Percentiles rank a stretch among this genome's conserved stretches.
Evolutionary conservation across 1,140 invertebrate genomes (phyloP).

Genomic region (Pantala flavescens): DNA sequence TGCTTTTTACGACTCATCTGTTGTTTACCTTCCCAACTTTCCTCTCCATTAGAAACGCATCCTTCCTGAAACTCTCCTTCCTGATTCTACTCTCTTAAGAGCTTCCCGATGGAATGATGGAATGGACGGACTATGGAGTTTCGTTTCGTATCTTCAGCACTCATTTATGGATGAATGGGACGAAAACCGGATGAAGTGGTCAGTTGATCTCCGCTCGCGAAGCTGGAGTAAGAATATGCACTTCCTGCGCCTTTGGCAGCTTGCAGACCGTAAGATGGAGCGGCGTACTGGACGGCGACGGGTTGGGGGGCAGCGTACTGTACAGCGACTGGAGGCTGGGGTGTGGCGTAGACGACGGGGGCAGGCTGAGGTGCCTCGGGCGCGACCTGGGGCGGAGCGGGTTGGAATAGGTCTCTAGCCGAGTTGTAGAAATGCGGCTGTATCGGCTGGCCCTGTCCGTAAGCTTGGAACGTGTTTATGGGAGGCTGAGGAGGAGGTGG

Average conservation of each 20-base stretch:
- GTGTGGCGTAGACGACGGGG: not conserved
- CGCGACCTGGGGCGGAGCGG: not conserved
- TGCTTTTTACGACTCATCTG: too few relatives aligned
- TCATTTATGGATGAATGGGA: not conserved
- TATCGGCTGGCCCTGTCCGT: too few relatives aligned
- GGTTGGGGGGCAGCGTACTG: not conserved
- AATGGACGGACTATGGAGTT: too few relatives aligned
- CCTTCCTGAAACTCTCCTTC: too few relatives aligned
- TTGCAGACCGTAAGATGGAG: not conserved
- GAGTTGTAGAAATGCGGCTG: not conserved
- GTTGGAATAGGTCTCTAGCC: not conserved
- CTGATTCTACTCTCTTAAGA: too few relatives aligned
- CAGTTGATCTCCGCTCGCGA: not conserved
- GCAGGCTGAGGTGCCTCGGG: not conserved
- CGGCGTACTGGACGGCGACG: not conserved
- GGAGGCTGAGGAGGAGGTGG: not conserved
- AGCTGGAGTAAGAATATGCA: not conserved
- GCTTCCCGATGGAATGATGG: too few relatives aligned
- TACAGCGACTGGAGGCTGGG: not conserved
- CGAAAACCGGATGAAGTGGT: not conserved
- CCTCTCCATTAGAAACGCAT: too few relatives aligned
- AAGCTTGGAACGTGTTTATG: too few relatives aligned
- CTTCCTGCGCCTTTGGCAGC: not conserved
- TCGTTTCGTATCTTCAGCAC: too few relatives aligned
- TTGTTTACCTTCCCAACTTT: too few relatives aligned